Conservation (phyloP, 1,140 invertebrate genomes). For the Neodiprion lecontei region DNA sequence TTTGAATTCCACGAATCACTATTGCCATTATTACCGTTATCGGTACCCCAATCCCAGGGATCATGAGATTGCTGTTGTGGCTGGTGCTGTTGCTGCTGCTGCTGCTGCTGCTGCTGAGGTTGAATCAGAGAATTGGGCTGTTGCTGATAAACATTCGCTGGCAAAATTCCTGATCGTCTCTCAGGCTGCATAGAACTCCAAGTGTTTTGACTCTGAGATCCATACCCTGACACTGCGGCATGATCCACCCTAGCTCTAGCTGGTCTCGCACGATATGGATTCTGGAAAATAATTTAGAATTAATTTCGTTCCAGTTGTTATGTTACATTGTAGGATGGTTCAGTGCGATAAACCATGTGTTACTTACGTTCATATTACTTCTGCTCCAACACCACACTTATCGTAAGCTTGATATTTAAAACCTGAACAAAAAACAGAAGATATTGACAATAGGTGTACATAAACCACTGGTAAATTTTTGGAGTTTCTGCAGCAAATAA, state of each 20-base stretch:
- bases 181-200: slow-evolving; percentile 42
- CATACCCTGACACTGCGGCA: slow-evolving; percentile 40
- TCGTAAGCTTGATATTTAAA: slow-evolving; percentile 35
- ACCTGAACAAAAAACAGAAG: slow-evolving; percentile 40
- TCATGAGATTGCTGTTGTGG: slow-evolving; percentile 37
- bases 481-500: too few species aligned
- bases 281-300: slow-evolving; percentile 39
- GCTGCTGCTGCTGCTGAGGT: slow-evolving; percentile 35
- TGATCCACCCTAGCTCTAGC: slow-evolving; percentile 47
- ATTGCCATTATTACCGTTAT: slow-evolving; percentile 42
- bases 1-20: slow-evolving; percentile 60
- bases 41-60: slow-evolving; percentile 51
- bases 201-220: slow-evolving; percentile 49
- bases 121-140: slow-evolving; percentile 34
- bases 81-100: slow-evolving; percentile 30
- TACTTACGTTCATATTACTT: slow-evolving; percentile 53
- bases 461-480: too few species aligned
- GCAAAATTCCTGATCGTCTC: slow-evolving; percentile 27
- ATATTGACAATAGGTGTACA: slow-evolving; percentile 10
- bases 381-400: slow-evolving; percentile 31
- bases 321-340: too few species aligned
- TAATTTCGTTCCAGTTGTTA: background rate
- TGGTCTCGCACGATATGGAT: slow-evolving; percentile 54
- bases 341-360: background rate
- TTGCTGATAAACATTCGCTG: slow-evolving; percentile 32